Base-by-base conservation (phyloP, 2,888 invertebrate genomes). In the Spialia ferax region DNA sequence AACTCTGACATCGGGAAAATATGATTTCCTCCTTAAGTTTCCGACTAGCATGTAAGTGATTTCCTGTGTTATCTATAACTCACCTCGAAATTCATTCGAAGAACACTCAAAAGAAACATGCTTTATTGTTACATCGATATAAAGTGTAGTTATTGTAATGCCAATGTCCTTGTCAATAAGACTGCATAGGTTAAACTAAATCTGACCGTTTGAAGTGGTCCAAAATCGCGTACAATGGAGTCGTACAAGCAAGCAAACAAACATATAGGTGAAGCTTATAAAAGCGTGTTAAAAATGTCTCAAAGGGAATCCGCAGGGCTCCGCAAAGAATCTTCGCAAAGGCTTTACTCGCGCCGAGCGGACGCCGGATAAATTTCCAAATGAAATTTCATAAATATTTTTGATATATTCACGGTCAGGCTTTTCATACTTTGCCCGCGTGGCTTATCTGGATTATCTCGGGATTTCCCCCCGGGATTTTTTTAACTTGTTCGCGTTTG, bases 371-470 rank as follows among this genome's bases (percentile, higher is more conserved):
- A 81, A 85, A 85, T 83, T 81, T 79, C 75, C 78, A 84, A 88
- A 89, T 85, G 84, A 86, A 86, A 86, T 88, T 89, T 86, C 83
- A 84, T 88, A 87, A 89, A 90, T 89, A 87, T 88, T 87, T 88
- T 87, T 91, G 87, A 91, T 91, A 84, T 91, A 93, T 91, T 91
- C 89, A 87, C 86, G 91, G 91, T 91, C 92, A 91, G 90, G 89
- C 83, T 84, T 87, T 86, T 85, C 84, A 87, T 89, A 87, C 86
- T 88, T 87, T 82, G 83, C 83, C 85, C 85, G 85, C 90, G 89
- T 89, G 92, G 91, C 88, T 92, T 91, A 91, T 91, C 91, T 82
- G 91, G 90, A 91, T 91, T 87, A 92, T 91, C 89, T 85, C 76
- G 80, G 86, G 86, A 88, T 86, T 86, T 84, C 77, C 83, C 38